phyloP scores from a whole-genome alignment of 2,113 vertebrate species.

The Gadus macrocephalus region DNA sequence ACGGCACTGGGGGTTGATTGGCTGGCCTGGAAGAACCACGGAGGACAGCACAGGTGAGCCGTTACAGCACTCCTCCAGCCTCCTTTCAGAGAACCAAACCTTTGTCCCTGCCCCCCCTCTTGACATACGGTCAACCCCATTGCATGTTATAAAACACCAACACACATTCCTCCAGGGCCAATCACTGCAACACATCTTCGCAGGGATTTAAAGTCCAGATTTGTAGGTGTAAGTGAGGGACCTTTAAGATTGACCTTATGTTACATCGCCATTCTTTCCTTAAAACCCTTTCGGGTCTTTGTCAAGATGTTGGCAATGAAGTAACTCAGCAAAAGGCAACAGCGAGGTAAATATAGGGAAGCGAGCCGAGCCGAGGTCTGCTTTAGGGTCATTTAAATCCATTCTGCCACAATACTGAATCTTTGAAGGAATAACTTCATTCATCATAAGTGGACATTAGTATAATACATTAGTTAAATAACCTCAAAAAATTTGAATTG shows the following conservation, averaged over 20 bases:
- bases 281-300: not conserved
- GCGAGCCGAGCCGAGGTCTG: not conserved
- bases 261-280: not conserved
- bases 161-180: not conserved
- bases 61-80: no score
- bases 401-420: not conserved
- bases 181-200: not conserved
- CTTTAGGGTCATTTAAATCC: not conserved
- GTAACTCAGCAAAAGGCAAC: not conserved
- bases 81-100: no score
- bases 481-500: no score
- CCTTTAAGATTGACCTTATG: not conserved
- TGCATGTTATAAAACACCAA: not conserved
- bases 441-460: not conserved
- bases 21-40: constrained; percentile 64
- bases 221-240: not conserved
- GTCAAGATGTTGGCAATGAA: not conserved
- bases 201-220: not conserved
- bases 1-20: constrained; percentile 80
- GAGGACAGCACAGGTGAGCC: not conserved
- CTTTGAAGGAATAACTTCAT: not conserved
- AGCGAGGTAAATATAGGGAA: not conserved
- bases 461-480: not conserved
- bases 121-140: not conserved
- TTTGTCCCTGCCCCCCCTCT: no score